Conservation (phyloP, 2,888 invertebrate genomes). For the Conomelus anceps region DNA sequence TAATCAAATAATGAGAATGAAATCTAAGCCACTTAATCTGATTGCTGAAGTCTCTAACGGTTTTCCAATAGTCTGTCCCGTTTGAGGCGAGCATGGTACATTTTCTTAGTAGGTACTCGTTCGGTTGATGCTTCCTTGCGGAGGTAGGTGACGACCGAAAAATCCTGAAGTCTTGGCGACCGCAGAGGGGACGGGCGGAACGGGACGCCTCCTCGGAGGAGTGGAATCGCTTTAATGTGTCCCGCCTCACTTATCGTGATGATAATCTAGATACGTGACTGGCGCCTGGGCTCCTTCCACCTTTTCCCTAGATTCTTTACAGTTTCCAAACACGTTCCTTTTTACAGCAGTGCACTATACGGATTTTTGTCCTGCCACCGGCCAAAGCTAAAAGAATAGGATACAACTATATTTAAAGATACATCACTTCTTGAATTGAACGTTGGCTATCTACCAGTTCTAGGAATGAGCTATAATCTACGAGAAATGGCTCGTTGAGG, state of each 20-base stretch:
- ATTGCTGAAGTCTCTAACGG: background rate
- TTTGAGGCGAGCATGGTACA: background rate
- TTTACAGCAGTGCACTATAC: background rate
- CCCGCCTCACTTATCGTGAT: background rate
- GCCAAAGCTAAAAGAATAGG: background rate
- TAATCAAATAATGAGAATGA: background rate
- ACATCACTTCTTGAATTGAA: background rate
- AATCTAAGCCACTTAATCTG: background rate
- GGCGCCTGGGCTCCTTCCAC: background rate
- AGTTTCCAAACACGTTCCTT: background rate
- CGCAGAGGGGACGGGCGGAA: background rate
- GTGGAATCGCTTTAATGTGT: background rate
- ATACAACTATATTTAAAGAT: background rate
- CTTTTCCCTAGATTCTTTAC: background rate
- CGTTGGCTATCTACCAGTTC: background rate
- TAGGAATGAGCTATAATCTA: too few relatives aligned
- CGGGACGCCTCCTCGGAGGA: background rate
- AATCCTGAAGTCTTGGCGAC: background rate
- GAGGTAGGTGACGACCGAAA: background rate
- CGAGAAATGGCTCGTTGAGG: background rate
- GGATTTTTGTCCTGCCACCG: background rate
- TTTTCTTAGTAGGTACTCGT: background rate
- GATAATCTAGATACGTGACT: background rate
- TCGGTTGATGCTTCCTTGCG: background rate
- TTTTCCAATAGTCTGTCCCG: background rate